These are phyloP conservation scores for Hydroisotoma schaefferi DNA, from an alignment of 2,888 invertebrate genomes.

Conservation along the genomic window DNA sequence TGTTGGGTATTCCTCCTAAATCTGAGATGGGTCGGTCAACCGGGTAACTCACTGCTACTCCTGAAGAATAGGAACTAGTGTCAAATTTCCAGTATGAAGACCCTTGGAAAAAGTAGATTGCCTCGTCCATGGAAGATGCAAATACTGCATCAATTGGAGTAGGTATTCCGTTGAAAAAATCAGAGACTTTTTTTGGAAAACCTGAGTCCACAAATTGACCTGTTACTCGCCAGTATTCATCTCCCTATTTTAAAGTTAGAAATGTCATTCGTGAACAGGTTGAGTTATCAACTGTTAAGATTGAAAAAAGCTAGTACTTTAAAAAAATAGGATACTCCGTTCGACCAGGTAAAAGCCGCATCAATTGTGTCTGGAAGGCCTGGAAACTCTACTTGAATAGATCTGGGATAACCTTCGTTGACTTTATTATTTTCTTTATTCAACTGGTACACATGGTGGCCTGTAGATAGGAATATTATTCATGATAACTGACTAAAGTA, in stretches of 20 bases:
- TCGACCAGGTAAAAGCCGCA: constrained; percentile 86
- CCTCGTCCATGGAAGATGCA: constrained; percentile 4
- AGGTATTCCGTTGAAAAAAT: constrained; percentile 7
- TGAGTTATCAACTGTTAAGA: neutral
- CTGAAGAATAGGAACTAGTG: neutral
- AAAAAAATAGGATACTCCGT: constrained; percentile 94
- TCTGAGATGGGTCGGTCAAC: constrained; percentile 85
- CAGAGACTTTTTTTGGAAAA: constrained; percentile 11
- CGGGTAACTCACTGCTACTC: constrained; percentile 61
- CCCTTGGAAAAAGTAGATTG: constrained; percentile 21
- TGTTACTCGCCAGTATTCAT: constrained; percentile 8
- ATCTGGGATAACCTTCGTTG: constrained; percentile 78
- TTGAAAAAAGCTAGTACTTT: constrained; percentile 60
- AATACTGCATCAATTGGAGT: constrained; percentile 6
- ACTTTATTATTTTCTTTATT: constrained; percentile 78
- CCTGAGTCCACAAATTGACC: neutral
- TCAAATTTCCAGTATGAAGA: constrained; percentile 28
- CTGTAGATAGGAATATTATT: neutral
- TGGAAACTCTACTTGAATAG: constrained; percentile 75
- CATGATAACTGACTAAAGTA: neutral
- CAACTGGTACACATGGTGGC: neutral
- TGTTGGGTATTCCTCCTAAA: constrained; percentile 89
- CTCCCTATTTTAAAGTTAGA: constrained; percentile 9
- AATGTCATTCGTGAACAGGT: neutral
- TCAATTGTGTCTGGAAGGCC: constrained; percentile 83